These are phyloP conservation scores for Stylophora pistillata DNA, from an alignment of 64 coral and sea anemone genomes.

Conservation along the genomic window DNA sequence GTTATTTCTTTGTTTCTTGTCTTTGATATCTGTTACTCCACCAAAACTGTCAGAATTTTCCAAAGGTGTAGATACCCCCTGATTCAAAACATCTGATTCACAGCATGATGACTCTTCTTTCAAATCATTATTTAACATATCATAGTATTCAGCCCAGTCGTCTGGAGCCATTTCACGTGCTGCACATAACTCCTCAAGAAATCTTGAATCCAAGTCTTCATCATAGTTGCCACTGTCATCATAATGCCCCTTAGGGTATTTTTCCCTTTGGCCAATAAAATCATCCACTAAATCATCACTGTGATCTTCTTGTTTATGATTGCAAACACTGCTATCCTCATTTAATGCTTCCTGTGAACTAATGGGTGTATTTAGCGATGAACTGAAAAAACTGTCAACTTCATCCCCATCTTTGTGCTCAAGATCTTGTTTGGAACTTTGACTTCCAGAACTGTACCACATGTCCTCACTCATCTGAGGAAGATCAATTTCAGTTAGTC, in stretches of 20 bases:
- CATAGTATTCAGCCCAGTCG: conserved; percentile 80
- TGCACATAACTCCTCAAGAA: conserved; percentile 76
- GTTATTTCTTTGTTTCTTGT: not conserved
- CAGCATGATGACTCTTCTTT: not conserved
- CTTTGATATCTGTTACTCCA: conserved; percentile 34
- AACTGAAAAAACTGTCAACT: not conserved
- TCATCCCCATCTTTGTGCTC: not conserved
- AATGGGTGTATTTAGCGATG: not conserved
- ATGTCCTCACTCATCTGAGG: not conserved
- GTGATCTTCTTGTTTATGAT: not conserved
- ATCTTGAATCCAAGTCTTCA: conserved; percentile 55
- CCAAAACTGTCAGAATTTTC: conserved; percentile 24
- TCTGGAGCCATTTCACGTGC: conserved; percentile 66
- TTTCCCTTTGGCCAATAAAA: not conserved
- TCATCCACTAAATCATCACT: not conserved
- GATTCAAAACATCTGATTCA: not conserved
- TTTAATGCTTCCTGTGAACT: not conserved
- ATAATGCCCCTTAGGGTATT: not conserved
- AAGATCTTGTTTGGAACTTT: not conserved
- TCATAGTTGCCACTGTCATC: not conserved
- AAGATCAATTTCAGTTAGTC: conserved; percentile 30
- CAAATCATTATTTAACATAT: conserved; percentile 21
- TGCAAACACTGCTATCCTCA: not conserved
- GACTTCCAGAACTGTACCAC: not conserved
- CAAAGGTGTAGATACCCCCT: not conserved